Evolutionary conservation across 2,888 invertebrate genomes (phyloP).

Genomic region (Acleris emargana): DNA sequence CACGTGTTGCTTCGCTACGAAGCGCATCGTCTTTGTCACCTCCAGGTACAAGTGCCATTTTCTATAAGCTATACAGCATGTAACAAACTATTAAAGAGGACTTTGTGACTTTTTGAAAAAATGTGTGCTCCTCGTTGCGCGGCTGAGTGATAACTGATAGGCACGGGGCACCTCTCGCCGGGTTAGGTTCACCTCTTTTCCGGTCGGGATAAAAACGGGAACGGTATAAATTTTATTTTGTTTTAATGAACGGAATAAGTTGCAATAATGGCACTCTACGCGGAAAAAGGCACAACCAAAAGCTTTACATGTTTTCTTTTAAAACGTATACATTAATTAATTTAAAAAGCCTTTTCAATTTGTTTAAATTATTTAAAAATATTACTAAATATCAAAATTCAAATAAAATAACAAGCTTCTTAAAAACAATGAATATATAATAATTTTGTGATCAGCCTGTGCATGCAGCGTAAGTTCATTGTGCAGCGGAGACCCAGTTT

Average conservation of each 20-base stretch:
- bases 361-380: too few species aligned
- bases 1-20: background rate
- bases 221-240: too few species aligned
- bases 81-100: background rate
- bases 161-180: background rate
- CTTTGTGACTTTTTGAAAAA: background rate
- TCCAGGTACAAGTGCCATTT: conserved; percentile 19
- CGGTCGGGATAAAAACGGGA: conserved; percentile 9
- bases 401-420: too few species aligned
- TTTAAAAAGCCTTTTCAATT: too few species aligned
- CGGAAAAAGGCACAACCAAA: too few species aligned
- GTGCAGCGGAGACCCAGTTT: conserved; percentile 57
- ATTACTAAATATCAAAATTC: too few species aligned
- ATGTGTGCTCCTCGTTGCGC: background rate
- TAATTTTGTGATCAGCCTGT: conserved; percentile 48
- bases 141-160: background rate
- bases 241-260: background rate
- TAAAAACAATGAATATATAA: background rate
- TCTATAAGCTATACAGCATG: conserved; percentile 26
- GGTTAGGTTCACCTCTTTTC: conserved; percentile 17
- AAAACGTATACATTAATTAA: too few species aligned
- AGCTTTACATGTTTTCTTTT: too few species aligned
- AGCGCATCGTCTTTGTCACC: conserved; percentile 14
- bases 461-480: conserved; percentile 65
- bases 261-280: too few species aligned